Evolutionary conservation across 2,797 vertebrate species (phyloP).

Genomic region (Linurgus olivaceus): DNA sequence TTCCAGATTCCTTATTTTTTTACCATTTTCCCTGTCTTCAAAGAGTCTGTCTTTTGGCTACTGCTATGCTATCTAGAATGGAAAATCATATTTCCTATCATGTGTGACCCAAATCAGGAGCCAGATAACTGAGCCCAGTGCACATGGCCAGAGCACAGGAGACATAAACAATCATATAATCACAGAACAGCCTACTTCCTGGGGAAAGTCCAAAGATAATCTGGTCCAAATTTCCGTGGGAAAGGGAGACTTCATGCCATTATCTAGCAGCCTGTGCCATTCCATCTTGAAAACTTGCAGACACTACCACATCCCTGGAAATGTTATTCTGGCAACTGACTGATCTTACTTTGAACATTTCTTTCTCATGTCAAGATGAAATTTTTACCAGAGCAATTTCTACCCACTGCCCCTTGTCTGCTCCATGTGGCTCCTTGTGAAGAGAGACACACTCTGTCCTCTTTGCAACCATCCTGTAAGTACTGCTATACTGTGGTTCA

Average conservation of each 20-base stretch:
- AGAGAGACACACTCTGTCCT: not conserved
- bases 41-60: not conserved
- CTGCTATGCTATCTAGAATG: not conserved
- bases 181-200: not conserved
- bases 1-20: not conserved
- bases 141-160: not conserved
- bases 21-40: not conserved
- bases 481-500: not conserved
- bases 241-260: not conserved
- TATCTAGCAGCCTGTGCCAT: not conserved
- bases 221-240: not conserved
- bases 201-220: not conserved
- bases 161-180: not conserved
- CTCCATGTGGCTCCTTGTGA: not conserved
- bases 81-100: not conserved
- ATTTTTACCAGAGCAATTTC: accelerated
- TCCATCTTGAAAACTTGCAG: not conserved
- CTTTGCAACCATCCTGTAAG: not conserved
- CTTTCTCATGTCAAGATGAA: not conserved
- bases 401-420: not conserved
- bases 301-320: accelerated
- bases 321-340: not conserved
- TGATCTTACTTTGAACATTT: not conserved
- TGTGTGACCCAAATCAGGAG: not conserved
- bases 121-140: not conserved